Evolutionary conservation across 23 tunicate genomes (phyloP).

Genomic region (Diplosoma virens): DNA sequence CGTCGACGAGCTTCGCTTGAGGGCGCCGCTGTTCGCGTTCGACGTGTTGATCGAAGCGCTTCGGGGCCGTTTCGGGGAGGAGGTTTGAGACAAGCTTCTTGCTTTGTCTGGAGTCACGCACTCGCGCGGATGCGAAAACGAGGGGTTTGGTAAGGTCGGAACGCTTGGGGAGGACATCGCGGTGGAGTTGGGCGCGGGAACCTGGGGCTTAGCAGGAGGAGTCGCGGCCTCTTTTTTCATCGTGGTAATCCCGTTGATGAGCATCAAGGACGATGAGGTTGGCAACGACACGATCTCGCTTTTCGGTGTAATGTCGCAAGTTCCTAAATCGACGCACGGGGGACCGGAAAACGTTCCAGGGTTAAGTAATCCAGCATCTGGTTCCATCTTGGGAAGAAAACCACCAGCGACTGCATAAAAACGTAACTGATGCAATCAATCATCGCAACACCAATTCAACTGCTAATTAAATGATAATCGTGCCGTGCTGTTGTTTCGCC

Average conservation of each 20-base stretch:
- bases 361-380: slow-evolving; percentile 14
- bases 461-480: too few species aligned
- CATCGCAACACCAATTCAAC: too few species aligned
- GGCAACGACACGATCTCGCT: background rate
- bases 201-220: background rate
- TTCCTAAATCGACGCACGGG: slow-evolving; percentile 53
- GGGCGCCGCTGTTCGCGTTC: slow-evolving; percentile 12
- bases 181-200: background rate
- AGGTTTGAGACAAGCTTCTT: background rate
- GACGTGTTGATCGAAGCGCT: slow-evolving; percentile 49
- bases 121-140: slow-evolving; percentile 11
- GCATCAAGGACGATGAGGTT: background rate
- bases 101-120: slow-evolving; percentile 9
- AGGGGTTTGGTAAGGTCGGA: background rate
- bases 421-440: too few species aligned
- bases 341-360: slow-evolving; percentile 64
- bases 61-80: slow-evolving; percentile 43
- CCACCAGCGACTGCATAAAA: too few species aligned
- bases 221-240: slow-evolving; percentile 21
- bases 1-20: slow-evolving; percentile 44
- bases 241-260: slow-evolving; percentile 20
- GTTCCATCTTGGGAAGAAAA: too few species aligned
- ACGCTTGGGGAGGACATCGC: background rate
- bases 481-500: too few species aligned
- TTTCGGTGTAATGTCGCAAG: background rate